Conservation (phyloP, 1,140 invertebrate genomes). For the Diorhabda sublineata region DNA sequence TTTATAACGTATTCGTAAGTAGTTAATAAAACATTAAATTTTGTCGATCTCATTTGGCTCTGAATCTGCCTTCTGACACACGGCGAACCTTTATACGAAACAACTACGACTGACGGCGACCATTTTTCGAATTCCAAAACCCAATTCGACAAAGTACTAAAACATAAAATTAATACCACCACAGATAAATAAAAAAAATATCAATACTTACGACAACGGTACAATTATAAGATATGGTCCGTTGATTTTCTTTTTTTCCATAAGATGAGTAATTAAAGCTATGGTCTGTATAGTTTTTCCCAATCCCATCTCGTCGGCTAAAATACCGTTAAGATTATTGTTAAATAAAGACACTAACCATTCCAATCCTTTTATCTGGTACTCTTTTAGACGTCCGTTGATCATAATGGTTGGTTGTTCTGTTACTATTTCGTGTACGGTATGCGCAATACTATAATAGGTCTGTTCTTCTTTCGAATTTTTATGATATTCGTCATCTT, state of each 20-base stretch:
- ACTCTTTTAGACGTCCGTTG: conserved; percentile 91
- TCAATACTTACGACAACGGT: conserved; percentile 71
- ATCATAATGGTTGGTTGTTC: conserved; percentile 88
- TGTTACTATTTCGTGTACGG: conserved; percentile 83
- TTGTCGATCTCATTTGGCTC: conserved; percentile 82
- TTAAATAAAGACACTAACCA: conserved; percentile 99
- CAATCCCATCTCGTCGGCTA: conserved; percentile 88
- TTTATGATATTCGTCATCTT: conserved; percentile 89
- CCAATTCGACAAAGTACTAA: conserved; percentile 95
- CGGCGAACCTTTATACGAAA: conserved; percentile 94
- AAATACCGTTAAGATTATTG: conserved; percentile 96
- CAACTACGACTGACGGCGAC: conserved; percentile 98
- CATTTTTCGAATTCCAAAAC: conserved; percentile 99
- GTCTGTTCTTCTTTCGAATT: conserved; percentile 76
- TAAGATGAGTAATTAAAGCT: conserved; percentile 92
- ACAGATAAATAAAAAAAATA: conserved; percentile 45
- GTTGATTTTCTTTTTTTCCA: conserved; percentile 87
- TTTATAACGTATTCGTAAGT: conserved; percentile 97
- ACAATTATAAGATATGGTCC: conserved; percentile 98
- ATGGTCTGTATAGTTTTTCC: conserved; percentile 99
- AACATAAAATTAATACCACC: conserved; percentile 34
- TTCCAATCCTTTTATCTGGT: conserved; percentile 94
- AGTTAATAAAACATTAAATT: conserved; percentile 96
- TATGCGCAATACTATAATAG: conserved; percentile 92
- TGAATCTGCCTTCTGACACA: conserved; percentile 78